phyloP scores from a whole-genome alignment of 2,797 vertebrate genomes.

The Rhynchotus rufescens region DNA sequence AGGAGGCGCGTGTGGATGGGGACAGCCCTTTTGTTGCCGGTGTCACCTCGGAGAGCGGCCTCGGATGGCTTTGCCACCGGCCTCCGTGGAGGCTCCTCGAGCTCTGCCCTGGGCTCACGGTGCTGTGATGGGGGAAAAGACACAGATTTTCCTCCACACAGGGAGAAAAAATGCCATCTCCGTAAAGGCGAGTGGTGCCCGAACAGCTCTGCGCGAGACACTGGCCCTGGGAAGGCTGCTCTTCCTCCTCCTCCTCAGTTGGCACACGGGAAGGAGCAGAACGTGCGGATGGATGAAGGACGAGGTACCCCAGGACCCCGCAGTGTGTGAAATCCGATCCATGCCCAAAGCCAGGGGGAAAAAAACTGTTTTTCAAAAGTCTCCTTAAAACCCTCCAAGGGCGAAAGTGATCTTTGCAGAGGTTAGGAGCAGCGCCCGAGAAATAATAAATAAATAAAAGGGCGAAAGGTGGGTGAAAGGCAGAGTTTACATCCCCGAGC shows the following conservation, averaged over 20 bases:
- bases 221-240: not conserved
- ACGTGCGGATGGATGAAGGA: not conserved
- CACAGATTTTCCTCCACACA: not conserved
- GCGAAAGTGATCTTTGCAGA: not conserved
- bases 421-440: not conserved
- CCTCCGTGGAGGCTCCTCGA: accelerated
- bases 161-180: accelerated
- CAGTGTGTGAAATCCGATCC: not conserved
- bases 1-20: conserved; percentile 64
- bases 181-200: accelerated
- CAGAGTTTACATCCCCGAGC: not conserved
- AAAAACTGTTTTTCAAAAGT: not conserved
- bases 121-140: accelerated
- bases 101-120: not conserved
- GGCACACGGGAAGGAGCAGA: not conserved
- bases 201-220: too few relatives aligned
- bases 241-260: not conserved
- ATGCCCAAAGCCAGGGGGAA: not conserved
- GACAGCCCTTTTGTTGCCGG: conserved; percentile 45
- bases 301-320: not conserved
- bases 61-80: not conserved
- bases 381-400: not conserved
- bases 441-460: not conserved
- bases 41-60: conserved; percentile 38
- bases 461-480: not conserved